These are phyloP conservation scores for Limnephilus rhombicus DNA, from an alignment of 2,888 invertebrate genomes.

Conservation along the genomic window DNA sequence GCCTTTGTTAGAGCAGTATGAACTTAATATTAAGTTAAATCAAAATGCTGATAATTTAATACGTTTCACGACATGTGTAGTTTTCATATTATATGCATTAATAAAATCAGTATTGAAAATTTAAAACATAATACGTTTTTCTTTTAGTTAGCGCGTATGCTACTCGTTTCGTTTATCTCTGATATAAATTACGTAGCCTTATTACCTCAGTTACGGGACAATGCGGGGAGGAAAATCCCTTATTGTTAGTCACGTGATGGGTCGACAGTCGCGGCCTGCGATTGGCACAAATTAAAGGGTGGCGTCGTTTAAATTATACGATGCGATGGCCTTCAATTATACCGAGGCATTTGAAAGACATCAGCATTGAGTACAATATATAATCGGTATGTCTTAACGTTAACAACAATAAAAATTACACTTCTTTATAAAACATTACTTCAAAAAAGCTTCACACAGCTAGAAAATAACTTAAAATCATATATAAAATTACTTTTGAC, in stretches of 20 bases:
- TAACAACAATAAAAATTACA: no score
- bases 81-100: no score
- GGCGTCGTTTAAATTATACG: background rate
- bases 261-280: background rate
- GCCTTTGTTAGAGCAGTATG: no score
- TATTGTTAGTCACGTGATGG: conserved; percentile 44
- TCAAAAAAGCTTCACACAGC: no score
- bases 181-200: conserved; percentile 41
- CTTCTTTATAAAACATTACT: no score
- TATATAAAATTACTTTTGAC: no score
- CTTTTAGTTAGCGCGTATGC: conserved; percentile 20
- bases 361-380: background rate
- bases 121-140: background rate
- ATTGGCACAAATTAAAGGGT: conserved; percentile 32
- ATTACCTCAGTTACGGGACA: conserved; percentile 9
- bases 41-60: no score
- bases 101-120: background rate
- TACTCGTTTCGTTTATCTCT: conserved; percentile 15
- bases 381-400: no score
- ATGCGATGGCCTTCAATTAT: conserved; percentile 1
- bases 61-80: no score
- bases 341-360: background rate
- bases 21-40: no score
- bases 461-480: no score
- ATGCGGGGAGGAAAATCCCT: conserved; percentile 11